Evolutionary conservation across 1,140 invertebrate species (phyloP).

Genomic region (Drosophila kikkawai): DNA sequence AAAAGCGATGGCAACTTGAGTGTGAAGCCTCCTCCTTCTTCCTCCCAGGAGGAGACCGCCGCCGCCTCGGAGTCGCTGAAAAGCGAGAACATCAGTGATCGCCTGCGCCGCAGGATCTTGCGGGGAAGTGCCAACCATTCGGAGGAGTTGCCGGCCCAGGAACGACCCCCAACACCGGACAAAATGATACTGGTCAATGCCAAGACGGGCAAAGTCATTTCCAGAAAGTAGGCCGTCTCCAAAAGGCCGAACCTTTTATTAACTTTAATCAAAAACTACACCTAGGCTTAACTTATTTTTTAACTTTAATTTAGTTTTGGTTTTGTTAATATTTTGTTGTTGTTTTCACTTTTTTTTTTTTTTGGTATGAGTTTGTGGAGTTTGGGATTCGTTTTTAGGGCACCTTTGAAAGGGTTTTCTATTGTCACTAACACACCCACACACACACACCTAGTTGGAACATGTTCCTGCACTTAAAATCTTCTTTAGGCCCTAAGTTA

Average conservation of each 20-base stretch:
- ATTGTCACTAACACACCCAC: conserved; percentile 68
- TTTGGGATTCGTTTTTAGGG: conserved; percentile 53
- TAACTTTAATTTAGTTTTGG: conserved; percentile 49
- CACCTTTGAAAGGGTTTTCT: conserved; percentile 59
- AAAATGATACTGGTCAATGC: conserved; percentile 84
- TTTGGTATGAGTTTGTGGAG: conserved; percentile 41
- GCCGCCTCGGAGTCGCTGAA: conserved; percentile 17
- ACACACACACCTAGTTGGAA: conserved; percentile 62
- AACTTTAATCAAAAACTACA: conserved; percentile 21
- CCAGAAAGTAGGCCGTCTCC: conserved; percentile 61
- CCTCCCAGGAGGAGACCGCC: conserved; percentile 32
- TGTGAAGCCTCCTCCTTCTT: conserved; percentile 48
- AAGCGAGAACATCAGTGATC: conserved; percentile 77
- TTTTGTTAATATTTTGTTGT: conserved; percentile 72
- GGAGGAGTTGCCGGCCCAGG: conserved; percentile 19
- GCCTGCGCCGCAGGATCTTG: conserved; percentile 68
- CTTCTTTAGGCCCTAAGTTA: conserved; percentile 51
- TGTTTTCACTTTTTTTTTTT: conserved; percentile 50
- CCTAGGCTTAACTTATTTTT: conserved; percentile 25
- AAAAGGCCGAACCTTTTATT: conserved; percentile 15
- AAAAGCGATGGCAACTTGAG: conserved; percentile 76
- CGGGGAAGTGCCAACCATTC: conserved; percentile 51
- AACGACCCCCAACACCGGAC: conserved; percentile 42
- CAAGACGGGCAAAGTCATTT: conserved; percentile 83
- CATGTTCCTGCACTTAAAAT: conserved; percentile 74